Base-by-base conservation (phyloP, 1,140 invertebrate species). In the Ips typographus region DNA sequence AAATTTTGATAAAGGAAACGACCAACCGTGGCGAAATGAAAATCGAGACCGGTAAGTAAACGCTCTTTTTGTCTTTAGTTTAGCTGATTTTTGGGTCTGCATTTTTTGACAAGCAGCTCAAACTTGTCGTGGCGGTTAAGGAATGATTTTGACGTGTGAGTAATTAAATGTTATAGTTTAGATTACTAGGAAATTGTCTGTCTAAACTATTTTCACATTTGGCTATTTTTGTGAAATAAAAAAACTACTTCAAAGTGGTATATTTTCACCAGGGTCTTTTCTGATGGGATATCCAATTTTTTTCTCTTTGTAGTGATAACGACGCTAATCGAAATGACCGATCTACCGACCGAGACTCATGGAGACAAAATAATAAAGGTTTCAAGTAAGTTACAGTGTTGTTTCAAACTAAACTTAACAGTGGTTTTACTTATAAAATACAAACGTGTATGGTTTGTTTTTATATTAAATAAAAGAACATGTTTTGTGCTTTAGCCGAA, bases 351-450 rank as follows among this genome's bases (percentile, higher is more conserved):
- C 8, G 64, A 38, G 68, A 56, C 58, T 73, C 75, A 55, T 76
- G 75, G 75, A 63, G 74, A 69, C 72, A 76, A 58, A 72, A 72
- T 52, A 76, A 74, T 37, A 75, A 74, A 72, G 72, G 68, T 43
- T 76, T 72, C 43, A 71, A 66, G 75, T 76, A 67, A 69, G 71
- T 70, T 60, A 7, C 49, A 68, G 40, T 3, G 56, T 37, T 49
- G 6, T 42, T 61, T 61, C 39, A 22, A 22, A 22, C 22, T 22
- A 22, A 22, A 22, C 22, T 22, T 22, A 22, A 22, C 22, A 22
- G 22, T 22, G 22, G 22, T 22, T 22, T 22, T 22, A 22, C 22
- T 0, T 22, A 22, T 22, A 22, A 22, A 22, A 22, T 22, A 22
- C 22, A 22, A 22, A 22, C 22, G 22, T 22, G 22, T 22, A 22